Base-by-base conservation (phyloP, 2,888 invertebrate genomes). In the Lasius fuliginosus region DNA sequence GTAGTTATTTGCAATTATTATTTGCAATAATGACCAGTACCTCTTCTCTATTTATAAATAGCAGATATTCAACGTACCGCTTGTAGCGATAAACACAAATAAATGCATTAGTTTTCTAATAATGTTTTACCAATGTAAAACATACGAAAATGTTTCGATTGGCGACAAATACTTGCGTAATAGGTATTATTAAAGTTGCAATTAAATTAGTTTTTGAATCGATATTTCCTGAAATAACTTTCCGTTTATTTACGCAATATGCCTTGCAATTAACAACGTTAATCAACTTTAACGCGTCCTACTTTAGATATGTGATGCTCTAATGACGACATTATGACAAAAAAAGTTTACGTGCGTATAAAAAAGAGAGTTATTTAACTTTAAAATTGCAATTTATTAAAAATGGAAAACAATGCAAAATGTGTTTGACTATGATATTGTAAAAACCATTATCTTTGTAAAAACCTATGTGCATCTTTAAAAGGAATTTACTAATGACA, bases 141-240 rank as follows among this genome's bases (percentile, higher is more conserved):
- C 33, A 33, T 46, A 23, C 12, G 42, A 15, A 42, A 68, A 36
- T 56, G 15, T 56, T 6, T 49, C 27, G 27, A 65, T 75, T 68
- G 12, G n/a, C 12, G 5, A 49, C 5, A 40, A 67, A 42, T 49
- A 65, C 36, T 65, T 65, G 53, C 27, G 18, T 18, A 40, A 40
- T 74, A 30, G 30, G 15, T 40, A 30, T 68, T 56, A 42, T 77
- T 68, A 56, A 56, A 68, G 62, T 71, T 60, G 27, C 18, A 49
- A 49, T 81, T 18, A 73, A 81, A 71, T 79, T 71, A 46, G 5
- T 73, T 73, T 71, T 81, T 79, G 12, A n/a, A 69, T 33, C 12
- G 8, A 30, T 18, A 11, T 76, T 58, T 40, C 9, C 1, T 40
- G 8, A 60, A 46, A 56, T 77, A 56, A 56, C 42, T 68, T 68